Evolutionary conservation across 2,113 vertebrate species (phyloP).

Genomic region (Deroptyus accipitrinus): DNA sequence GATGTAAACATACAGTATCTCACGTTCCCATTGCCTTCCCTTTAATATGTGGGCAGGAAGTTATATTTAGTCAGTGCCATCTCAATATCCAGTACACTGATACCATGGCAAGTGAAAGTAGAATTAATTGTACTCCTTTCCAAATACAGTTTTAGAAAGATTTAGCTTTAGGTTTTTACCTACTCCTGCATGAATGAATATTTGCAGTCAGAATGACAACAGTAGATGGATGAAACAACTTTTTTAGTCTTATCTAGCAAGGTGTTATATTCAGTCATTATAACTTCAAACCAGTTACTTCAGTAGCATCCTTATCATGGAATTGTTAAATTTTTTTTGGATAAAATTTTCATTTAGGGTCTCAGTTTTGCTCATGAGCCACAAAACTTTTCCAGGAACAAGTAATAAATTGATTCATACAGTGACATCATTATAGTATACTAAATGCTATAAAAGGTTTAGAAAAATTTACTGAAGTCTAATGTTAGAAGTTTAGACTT

Average conservation of each 20-base stretch:
- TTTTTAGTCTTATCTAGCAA: neutral
- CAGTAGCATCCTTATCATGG: neutral
- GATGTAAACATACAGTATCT: neutral
- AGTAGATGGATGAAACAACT: neutral
- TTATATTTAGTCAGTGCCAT: neutral
- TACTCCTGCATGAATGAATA: neutral
- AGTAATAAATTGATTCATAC: neutral
- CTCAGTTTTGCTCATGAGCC: neutral
- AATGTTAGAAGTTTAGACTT: neutral
- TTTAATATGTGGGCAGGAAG: neutral
- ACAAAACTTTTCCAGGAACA: neutral
- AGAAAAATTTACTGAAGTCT: neutral
- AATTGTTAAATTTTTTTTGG: neutral
- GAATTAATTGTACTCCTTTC: neutral
- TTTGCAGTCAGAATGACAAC: neutral
- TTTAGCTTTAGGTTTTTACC: neutral
- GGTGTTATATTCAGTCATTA: neutral
- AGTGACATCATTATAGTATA: neutral
- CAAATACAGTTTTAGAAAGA: neutral
- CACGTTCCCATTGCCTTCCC: neutral
- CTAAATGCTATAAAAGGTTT: neutral
- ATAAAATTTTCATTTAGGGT: fast-evolving
- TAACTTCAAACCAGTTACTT: neutral
- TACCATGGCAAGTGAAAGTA: neutral
- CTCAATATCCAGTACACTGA: neutral